Percentiles rank a stretch among this genome's conserved stretches.
phyloP scores from a whole-genome alignment of 2,797 vertebrate genomes.

The Rhynchotus rufescens region DNA sequence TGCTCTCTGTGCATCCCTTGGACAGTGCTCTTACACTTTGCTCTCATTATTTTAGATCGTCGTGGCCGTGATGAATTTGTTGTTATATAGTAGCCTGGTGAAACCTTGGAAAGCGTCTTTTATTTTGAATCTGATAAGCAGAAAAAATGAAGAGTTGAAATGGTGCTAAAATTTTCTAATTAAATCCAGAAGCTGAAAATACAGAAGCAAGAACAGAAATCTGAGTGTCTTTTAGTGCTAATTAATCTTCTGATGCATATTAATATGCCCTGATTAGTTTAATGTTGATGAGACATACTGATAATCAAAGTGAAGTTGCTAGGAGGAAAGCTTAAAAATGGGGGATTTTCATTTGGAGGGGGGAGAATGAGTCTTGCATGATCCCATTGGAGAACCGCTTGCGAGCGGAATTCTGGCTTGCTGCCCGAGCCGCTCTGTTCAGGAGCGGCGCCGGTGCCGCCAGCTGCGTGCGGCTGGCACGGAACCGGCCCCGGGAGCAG shows the following conservation, averaged over 20 bases:
- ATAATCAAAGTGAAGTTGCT: neutral
- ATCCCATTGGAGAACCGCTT: neutral
- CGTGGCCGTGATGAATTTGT: neutral
- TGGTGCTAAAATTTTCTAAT: neutral
- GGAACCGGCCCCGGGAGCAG: too few species aligned
- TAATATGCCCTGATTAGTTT: neutral
- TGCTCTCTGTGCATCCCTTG: neutral
- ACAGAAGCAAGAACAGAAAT: neutral
- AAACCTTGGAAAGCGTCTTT: neutral
- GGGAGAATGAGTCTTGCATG: neutral
- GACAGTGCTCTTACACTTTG: neutral
- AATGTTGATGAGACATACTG: neutral
- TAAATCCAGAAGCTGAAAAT: neutral
- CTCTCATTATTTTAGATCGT: neutral
- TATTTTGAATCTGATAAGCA: neutral
- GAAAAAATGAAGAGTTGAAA: neutral
- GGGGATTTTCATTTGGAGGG: neutral
- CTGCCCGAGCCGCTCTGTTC: neutral
- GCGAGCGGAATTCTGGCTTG: neutral
- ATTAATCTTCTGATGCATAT: slow-evolving; percentile 14
- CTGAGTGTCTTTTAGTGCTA: neutral
- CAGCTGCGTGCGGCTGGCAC: too few species aligned
- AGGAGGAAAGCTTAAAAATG: neutral
- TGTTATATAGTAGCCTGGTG: neutral
- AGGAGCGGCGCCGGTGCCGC: too few species aligned